These are phyloP conservation scores for Hoplias malabaricus DNA, from an alignment of 2,113 vertebrate genomes.

Conservation along the genomic window DNA sequence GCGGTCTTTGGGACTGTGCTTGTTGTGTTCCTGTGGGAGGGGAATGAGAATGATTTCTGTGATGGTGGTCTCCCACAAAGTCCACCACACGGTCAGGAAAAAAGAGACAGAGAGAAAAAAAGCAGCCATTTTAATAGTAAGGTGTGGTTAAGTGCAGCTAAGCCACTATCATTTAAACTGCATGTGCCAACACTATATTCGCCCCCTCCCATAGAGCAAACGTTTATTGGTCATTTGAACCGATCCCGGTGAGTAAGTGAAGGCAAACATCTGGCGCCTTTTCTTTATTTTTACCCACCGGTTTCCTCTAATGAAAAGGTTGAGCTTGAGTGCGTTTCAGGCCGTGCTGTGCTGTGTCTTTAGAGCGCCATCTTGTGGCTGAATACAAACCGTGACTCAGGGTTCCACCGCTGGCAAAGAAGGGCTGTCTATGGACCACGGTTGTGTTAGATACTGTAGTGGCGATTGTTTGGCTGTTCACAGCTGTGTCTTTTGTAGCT, in stretches of 20 bases:
- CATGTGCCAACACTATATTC: constrained; percentile 49
- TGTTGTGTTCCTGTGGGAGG: constrained; percentile 37
- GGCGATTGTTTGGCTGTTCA: not conserved
- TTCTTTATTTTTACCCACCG: constrained; percentile 33
- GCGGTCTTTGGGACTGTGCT: constrained; percentile 46
- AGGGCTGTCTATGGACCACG: no score
- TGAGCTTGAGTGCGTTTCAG: not conserved
- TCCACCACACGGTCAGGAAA: constrained; percentile 16
- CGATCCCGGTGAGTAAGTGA: constrained; percentile 36
- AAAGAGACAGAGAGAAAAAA: constrained; percentile 11
- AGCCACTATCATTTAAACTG: constrained; percentile 54
- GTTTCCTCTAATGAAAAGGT: constrained; percentile 32
- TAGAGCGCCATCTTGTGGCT: constrained; percentile 50
- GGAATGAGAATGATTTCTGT: constrained; percentile 24
- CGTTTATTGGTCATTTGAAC: constrained; percentile 43
- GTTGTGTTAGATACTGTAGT: no score
- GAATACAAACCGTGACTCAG: not conserved
- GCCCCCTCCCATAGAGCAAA: constrained; percentile 26
- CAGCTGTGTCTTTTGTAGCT: not conserved
- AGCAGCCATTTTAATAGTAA: constrained; percentile 39
- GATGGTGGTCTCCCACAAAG: constrained; percentile 51
- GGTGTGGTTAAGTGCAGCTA: constrained; percentile 44
- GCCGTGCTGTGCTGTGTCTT: not conserved
- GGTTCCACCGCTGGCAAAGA: not conserved
- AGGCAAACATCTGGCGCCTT: constrained; percentile 42